These are phyloP conservation scores for Caenorhabditis sp. DNA, from an alignment of 2,888 invertebrate species.

Conservation along the genomic window DNA sequence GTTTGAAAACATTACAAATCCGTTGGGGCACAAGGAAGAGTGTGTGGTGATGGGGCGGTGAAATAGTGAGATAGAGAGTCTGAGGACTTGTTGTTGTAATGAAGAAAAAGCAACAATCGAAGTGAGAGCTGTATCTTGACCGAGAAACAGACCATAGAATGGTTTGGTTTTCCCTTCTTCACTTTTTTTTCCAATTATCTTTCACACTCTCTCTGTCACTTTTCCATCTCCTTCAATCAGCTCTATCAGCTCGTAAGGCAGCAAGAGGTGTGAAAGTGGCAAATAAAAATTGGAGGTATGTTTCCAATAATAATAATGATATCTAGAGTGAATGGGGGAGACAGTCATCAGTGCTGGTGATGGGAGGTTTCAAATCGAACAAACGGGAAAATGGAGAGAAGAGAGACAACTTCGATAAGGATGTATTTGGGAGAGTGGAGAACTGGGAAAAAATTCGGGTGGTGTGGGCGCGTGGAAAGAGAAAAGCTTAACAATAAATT, in stretches of 20 bases:
- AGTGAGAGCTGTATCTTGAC: slow-evolving; percentile 21
- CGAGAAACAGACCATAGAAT: neutral
- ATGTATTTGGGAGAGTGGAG: slow-evolving; percentile 42
- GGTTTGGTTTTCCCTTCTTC: neutral
- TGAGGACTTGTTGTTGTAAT: slow-evolving; percentile 55
- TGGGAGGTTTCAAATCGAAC: slow-evolving; percentile 45
- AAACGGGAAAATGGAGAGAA: slow-evolving; percentile 39
- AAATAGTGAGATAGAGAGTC: slow-evolving; percentile 62
- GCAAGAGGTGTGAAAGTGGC: slow-evolving; percentile 57
- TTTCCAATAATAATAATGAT: slow-evolving; percentile 64
- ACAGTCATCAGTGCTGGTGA: neutral
- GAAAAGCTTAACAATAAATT: slow-evolving; percentile 34
- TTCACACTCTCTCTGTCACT: neutral
- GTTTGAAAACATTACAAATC: slow-evolving; percentile 69
- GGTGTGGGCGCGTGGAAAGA: neutral
- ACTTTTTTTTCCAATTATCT: neutral
- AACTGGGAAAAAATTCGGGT: slow-evolving; percentile 8
- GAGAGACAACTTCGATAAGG: slow-evolving; percentile 57
- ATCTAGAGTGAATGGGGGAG: slow-evolving; percentile 28
- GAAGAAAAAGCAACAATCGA: slow-evolving; percentile 63
- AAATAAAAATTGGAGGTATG: slow-evolving; percentile 57
- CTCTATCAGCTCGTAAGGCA: slow-evolving; percentile 49
- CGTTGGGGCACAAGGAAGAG: slow-evolving; percentile 50
- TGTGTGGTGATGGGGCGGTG: slow-evolving; percentile 58
- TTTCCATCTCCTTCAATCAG: slow-evolving; percentile 17